Conservation (phyloP, 2,113 vertebrate species). For the Hippocampus guttulatus region DNA sequence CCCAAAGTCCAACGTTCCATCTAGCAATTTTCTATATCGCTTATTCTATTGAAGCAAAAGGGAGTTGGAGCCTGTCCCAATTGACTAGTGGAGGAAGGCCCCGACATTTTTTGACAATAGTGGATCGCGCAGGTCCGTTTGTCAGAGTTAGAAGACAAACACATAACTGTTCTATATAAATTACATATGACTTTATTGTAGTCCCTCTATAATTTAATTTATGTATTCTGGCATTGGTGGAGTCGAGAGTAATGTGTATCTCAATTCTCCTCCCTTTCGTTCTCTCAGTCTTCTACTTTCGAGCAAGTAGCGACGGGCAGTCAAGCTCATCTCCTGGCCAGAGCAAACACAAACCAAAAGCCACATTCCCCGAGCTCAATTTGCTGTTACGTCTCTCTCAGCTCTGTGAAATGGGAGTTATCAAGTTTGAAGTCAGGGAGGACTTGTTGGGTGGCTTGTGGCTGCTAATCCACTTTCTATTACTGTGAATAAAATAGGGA, state of each 20-base stretch:
- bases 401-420: slow-evolving; percentile 76
- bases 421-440: slow-evolving; percentile 62
- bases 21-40: too few relatives aligned
- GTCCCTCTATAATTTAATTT: slow-evolving; percentile 9
- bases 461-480: slow-evolving; percentile 52
- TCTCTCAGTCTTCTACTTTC: slow-evolving; percentile 54
- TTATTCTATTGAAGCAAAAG: too few relatives aligned
- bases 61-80: too few relatives aligned
- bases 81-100: too few relatives aligned
- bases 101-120: too few relatives aligned
- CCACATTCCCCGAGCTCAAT: slow-evolving; percentile 80
- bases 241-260: slow-evolving; percentile 33
- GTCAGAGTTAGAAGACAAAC: too few relatives aligned
- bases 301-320: slow-evolving; percentile 67
- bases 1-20: too few relatives aligned
- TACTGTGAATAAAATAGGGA: slow-evolving; percentile 5
- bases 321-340: slow-evolving; percentile 79
- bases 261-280: slow-evolving; percentile 26
- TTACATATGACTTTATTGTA: background rate
- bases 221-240: slow-evolving; percentile 21
- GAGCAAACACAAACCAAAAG: slow-evolving; percentile 76
- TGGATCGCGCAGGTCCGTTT: background rate
- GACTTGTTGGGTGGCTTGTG: slow-evolving; percentile 64
- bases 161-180: background rate
- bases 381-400: slow-evolving; percentile 77